phyloP scores from a whole-genome alignment of 2,888 invertebrate species.

The Caenorhabditis uteleia region DNA sequence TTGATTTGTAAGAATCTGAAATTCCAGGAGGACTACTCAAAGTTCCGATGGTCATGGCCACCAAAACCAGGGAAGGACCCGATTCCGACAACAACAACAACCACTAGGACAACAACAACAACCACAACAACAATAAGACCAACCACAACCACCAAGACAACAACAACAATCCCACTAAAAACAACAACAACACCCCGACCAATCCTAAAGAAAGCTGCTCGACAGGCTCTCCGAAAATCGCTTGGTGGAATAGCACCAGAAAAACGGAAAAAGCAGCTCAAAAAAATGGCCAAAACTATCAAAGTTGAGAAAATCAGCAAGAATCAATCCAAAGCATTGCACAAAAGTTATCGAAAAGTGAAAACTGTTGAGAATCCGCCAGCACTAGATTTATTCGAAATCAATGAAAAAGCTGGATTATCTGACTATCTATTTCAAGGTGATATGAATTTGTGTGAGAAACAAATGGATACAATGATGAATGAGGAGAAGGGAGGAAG shows the following conservation, averaged over 20 bases:
- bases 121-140: too few species aligned
- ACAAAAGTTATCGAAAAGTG: conserved; percentile 29
- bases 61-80: too few species aligned
- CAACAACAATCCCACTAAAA: not conserved
- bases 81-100: too few species aligned
- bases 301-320: conserved; percentile 17
- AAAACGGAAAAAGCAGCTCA: conserved; percentile 24
- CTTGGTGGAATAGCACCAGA: conserved; percentile 20
- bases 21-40: too few species aligned
- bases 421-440: conserved; percentile 34
- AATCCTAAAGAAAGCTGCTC: too few species aligned
- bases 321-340: conserved; percentile 20
- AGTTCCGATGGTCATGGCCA: too few species aligned
- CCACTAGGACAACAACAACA: too few species aligned
- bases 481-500: not conserved
- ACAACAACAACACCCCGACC: not conserved
- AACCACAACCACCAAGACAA: too few species aligned
- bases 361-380: conserved; percentile 14
- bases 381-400: conserved; percentile 28
- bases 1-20: too few species aligned
- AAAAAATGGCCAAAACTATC: conserved; percentile 19
- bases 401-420: conserved; percentile 29
- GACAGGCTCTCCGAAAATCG: not conserved
- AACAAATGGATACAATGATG: not conserved
- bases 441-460: conserved; percentile 31